Evolutionary conservation across 2,888 invertebrate species (phyloP).

Genomic region (Chrysodeixis includens): DNA sequence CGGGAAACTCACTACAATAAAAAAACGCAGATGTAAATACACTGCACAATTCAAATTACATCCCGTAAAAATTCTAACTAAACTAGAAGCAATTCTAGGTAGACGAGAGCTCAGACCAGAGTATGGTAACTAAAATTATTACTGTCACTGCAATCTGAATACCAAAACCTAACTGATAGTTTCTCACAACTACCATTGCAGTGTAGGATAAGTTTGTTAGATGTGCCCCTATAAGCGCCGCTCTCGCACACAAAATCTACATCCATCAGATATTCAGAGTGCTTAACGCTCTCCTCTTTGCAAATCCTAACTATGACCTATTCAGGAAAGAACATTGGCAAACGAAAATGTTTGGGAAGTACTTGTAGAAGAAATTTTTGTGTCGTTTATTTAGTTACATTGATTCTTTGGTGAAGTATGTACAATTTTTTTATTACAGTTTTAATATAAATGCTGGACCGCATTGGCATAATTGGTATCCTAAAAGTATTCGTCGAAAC

Average conservation of each 20-base stretch:
- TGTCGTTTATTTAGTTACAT: too few relatives aligned
- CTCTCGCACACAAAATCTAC: background rate
- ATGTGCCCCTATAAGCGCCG: background rate
- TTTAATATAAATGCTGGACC: too few relatives aligned
- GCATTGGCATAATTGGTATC: too few relatives aligned
- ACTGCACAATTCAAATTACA: too few relatives aligned
- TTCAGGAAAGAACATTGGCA: background rate
- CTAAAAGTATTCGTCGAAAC: too few relatives aligned
- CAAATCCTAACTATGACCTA: slow-evolving; percentile 3
- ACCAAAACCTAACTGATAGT: background rate
- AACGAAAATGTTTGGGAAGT: background rate
- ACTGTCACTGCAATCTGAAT: slow-evolving; percentile 4
- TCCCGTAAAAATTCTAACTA: background rate
- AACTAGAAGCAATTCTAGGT: background rate
- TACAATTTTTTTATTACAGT: too few relatives aligned
- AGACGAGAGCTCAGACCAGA: background rate
- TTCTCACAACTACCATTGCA: background rate
- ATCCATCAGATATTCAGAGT: slow-evolving; percentile 7
- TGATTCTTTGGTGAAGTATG: too few relatives aligned
- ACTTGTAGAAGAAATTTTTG: background rate
- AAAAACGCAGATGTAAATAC: background rate
- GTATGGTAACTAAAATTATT: background rate
- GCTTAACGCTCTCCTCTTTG: slow-evolving; percentile 6
- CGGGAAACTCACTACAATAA: too few relatives aligned
- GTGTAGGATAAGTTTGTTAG: slow-evolving; percentile 4